Base-by-base conservation (phyloP, 2,888 invertebrate genomes). In the Drosophila mercatorum region DNA sequence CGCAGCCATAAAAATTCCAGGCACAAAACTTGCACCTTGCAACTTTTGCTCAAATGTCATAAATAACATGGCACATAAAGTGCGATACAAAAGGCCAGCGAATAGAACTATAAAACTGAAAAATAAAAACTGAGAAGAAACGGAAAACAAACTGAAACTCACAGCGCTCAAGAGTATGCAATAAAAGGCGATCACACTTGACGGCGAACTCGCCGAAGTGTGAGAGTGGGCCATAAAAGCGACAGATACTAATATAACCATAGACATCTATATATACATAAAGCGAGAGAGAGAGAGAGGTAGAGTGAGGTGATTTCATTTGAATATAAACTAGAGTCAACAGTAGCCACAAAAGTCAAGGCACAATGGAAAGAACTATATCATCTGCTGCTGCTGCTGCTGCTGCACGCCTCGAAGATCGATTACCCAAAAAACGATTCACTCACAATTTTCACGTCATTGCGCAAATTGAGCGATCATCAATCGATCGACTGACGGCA, bases 381-480 rank as follows among this genome's bases (percentile, higher is more conserved):
- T 85, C 85, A 83, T 83, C 83, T 80, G 72, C 55, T 26, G 59
- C 56, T 58, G 67, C 49, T 56, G 67, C 49, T 62, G 67, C 49
- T 56, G 67, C 49, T 62, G 68, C 72, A 80, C 69, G 78, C 71
- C 75, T 55, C 69, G 76, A 88, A 87, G 85, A 85, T 85, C 83
- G 85, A 85, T 85, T 84, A 77, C 80, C 71, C 61, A 56, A 75
- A 60, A 58, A 57, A 49, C 62, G 43, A 67, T 49, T 47, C 75
- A 67, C 53, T 66, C 71, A 78, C 75, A 80, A 86, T 88, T 82
- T 80, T 78, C 83, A 87, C 77, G 88, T 87, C 87, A 87, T 88
- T 88, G 87, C 83, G 81, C 87, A 88, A 87, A 87, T 87, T 88
- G 87, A 86, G 86, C 83, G 86, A 85, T 86, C 88, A 83, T 87